These are phyloP conservation scores for Casuarius casuarius DNA, from an alignment of 2,113 vertebrate species.

Conservation along the genomic window DNA sequence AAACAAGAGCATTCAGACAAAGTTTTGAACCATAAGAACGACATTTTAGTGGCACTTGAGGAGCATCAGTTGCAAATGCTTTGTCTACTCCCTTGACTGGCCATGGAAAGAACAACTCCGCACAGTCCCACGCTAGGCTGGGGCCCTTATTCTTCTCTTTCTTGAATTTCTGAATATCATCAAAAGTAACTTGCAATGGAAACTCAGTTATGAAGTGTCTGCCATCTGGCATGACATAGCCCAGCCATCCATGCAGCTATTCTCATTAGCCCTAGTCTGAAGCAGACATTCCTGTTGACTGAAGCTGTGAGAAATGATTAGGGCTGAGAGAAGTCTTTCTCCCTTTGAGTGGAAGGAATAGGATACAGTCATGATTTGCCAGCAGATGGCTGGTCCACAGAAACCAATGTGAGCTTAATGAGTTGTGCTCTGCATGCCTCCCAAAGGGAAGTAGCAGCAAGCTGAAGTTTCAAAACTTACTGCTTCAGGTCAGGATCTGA, in stretches of 20 bases:
- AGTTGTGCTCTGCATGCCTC: neutral
- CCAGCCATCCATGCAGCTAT: neutral
- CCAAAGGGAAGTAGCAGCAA: neutral
- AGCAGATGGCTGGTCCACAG: neutral
- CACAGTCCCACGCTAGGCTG: neutral
- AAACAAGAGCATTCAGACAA: neutral
- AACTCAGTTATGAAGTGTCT: neutral
- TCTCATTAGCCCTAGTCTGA: neutral
- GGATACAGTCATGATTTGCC: neutral
- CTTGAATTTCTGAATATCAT: neutral
- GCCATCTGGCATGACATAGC: neutral
- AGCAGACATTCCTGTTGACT: neutral
- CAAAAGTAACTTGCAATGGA: neutral
- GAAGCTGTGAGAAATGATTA: neutral
- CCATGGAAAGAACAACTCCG: neutral
- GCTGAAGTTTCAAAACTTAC: neutral
- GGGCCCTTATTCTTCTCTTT: neutral
- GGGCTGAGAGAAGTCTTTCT: neutral
- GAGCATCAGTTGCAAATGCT: neutral
- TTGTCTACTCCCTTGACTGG: neutral
- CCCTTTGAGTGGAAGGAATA: neutral
- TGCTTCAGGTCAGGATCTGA: neutral
- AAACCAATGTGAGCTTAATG: neutral
- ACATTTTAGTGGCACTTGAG: neutral
- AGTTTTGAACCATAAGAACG: neutral